Conservation (phyloP, 2,113 vertebrate species). For the Acanthochromis polyacanthus region DNA sequence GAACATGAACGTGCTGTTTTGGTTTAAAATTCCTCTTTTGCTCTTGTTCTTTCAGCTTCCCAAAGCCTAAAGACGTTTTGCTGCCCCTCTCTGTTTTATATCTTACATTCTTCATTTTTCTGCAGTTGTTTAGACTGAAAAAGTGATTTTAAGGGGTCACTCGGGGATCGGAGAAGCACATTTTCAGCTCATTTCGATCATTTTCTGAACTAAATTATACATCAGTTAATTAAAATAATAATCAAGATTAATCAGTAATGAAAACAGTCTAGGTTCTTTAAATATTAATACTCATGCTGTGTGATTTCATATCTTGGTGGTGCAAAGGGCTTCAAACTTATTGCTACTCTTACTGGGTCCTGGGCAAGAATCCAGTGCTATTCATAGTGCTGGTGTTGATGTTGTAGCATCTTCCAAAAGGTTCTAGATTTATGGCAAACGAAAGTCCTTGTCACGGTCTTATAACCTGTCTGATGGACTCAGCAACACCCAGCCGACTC, state of each 20-base stretch:
- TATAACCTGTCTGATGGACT: constrained; percentile 51
- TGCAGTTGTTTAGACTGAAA: no score
- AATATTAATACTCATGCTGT: background rate
- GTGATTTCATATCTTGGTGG: background rate
- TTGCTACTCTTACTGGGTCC: background rate
- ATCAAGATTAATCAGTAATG: no score
- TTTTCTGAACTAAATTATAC: no score
- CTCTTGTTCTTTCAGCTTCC: no score
- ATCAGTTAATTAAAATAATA: no score
- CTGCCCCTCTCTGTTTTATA: no score
- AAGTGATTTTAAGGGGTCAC: no score
- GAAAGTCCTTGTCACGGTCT: constrained; percentile 43
- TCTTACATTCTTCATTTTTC: no score
- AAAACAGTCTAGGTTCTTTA: no score
- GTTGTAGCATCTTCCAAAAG: constrained; percentile 26
- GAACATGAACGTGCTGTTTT: background rate
- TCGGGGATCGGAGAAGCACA: no score
- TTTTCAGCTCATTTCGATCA: no score
- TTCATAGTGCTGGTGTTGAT: constrained; percentile 30
- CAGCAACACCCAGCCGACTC: constrained; percentile 28
- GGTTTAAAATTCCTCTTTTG: background rate
- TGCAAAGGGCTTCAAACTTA: background rate
- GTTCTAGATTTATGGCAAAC: constrained; percentile 34
- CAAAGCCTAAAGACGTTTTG: no score
- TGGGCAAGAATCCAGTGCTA: constrained; percentile 17